Base-by-base conservation (phyloP, 2,888 invertebrate genomes). In the Apeira syringaria region DNA sequence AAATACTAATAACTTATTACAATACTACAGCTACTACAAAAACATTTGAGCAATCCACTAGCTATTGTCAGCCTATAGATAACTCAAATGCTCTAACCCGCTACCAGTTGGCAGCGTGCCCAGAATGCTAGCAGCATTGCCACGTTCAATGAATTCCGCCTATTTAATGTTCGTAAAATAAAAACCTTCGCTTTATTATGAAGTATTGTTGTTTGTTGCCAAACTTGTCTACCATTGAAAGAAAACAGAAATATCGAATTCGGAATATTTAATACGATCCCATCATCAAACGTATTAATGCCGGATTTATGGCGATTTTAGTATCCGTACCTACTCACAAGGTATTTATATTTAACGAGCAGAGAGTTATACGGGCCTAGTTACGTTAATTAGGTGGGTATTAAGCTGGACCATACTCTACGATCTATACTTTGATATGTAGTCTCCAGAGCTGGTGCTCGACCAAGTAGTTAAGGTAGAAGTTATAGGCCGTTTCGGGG, bases 331-430 rank as follows among this genome's bases (percentile, higher is more conserved):
- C 33, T 17, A 37, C 43, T 36, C 37, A 25, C 27, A 18, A 29
- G 34, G 29, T 40, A 24, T 46, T 31, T 36, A 35, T 46, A 46
- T 80, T 83, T 86, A 84, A 86, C 76, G 81, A 80, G 68, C 69
- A 64, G 58, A 71, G 61, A 64, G 64, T 65, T 78, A 74, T 76
- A 74, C 74, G 72, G 59, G 61, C 59, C 61, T 69, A 67, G 61
- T 72, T 70, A 56, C 68, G 76, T 85, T 85, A 84, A 85, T 86
- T 85, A 84, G 82, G 65, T 73, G 64, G 57, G 59, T 47, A 78
- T 83, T 80, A 79, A 79, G 74, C 63, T 63, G 62, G 54, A 61
- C 53, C 64, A 74, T 73, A 74, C 62, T 63, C 65, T 51, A 61
- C 55, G 67, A 74, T 74, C 58, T 59, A 56, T 62, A 64, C 62